Conservation (phyloP, 2,797 vertebrate genomes). For the Triplophysa bombifrons region DNA sequence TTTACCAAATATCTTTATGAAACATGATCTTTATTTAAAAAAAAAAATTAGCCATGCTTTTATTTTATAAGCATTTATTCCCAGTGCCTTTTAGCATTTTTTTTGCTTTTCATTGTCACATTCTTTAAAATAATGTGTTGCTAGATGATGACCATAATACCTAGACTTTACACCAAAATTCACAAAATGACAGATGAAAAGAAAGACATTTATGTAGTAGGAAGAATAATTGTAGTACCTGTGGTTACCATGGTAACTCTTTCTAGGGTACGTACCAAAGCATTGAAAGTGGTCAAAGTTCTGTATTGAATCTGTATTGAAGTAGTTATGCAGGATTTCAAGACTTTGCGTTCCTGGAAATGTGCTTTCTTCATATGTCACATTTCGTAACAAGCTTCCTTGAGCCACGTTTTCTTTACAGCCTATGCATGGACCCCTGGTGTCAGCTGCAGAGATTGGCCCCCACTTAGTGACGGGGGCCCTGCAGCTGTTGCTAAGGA, state of each 20-base stretch:
- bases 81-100: too few species aligned
- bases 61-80: too few species aligned
- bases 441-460: conserved; percentile 33
- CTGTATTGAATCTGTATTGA: not conserved
- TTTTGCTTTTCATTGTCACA: not conserved
- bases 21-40: too few species aligned
- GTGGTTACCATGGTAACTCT: not conserved
- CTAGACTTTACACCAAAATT: not conserved
- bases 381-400: not conserved
- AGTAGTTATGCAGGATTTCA: not conserved
- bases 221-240: not conserved
- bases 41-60: too few species aligned
- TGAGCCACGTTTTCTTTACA: not conserved
- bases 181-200: not conserved
- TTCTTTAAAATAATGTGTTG: not conserved
- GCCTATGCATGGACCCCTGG: conserved; percentile 9
- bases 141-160: not conserved
- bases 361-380: conserved; percentile 1
- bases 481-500: conserved; percentile 36
- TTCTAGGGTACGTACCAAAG: not conserved
- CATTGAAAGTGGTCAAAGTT: conserved; percentile 3
- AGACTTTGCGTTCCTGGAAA: not conserved
- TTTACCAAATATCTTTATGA: too few species aligned
- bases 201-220: not conserved
- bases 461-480: not conserved